Percentiles rank a stretch among this genome's conserved stretches.
Evolutionary conservation across 2,888 invertebrate species (phyloP).

Genomic region (Tromatobia lineatoria): DNA sequence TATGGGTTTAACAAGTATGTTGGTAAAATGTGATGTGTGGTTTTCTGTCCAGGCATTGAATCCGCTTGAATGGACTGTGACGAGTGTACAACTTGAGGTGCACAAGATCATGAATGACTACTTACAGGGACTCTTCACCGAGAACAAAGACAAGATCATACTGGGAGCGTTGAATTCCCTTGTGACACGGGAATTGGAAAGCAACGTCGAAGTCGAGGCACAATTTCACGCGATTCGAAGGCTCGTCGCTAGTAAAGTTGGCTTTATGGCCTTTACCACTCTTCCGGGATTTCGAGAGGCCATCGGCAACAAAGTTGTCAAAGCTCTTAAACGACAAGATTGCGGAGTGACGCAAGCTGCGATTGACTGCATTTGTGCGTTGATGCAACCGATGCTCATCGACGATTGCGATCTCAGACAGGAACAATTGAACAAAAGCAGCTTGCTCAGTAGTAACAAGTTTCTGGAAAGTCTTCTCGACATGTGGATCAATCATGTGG

Average conservation of each 20-base stretch:
- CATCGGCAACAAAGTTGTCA: conserved; percentile 96
- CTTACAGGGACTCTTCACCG: conserved; percentile 96
- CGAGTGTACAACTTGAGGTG: conserved; percentile 79
- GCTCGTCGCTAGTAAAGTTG: conserved; percentile 98
- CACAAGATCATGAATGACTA: conserved; percentile 80
- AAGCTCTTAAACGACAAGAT: conserved; percentile 94
- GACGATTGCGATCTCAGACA: conserved; percentile 98
- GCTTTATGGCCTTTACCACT: conserved; percentile 97
- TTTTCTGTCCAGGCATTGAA: conserved; percentile 80
- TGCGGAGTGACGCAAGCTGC: conserved; percentile 98
- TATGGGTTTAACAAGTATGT: background rate
- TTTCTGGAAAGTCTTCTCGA: conserved; percentile 97
- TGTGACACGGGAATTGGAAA: conserved; percentile 89
- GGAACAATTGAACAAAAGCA: conserved; percentile 99
- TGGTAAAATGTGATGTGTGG: conserved; percentile 36
- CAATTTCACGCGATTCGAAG: conserved; percentile 98
- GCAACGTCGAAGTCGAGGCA: conserved; percentile 93
- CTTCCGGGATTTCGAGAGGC: conserved; percentile 97
- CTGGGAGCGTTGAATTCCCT: conserved; percentile 95
- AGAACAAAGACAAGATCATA: conserved; percentile 99
- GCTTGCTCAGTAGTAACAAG: conserved; percentile 94
- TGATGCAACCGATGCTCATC: conserved; percentile 99
- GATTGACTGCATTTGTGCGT: conserved; percentile 98
- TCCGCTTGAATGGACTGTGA: conserved; percentile 83
- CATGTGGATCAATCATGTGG: conserved; percentile 98